These are phyloP conservation scores for Amphipyra berbera DNA, from an alignment of 2,888 invertebrate genomes.

Conservation along the genomic window DNA sequence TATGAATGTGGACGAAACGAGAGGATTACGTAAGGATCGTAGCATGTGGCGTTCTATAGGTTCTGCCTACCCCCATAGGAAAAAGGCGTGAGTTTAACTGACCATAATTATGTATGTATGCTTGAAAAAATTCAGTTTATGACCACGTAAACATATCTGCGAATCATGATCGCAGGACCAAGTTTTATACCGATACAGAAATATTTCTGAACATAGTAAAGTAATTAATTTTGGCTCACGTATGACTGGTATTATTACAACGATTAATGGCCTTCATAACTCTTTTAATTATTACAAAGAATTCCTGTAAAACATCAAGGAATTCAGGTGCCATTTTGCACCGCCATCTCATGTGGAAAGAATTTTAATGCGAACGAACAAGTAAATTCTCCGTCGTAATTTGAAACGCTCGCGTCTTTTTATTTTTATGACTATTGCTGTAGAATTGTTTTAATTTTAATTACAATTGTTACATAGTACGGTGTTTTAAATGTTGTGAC, in stretches of 20 bases:
- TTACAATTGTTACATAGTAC: constrained; percentile 20
- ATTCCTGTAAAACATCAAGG: constrained; percentile 49
- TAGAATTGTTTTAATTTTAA: constrained; percentile 30
- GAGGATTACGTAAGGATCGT: no score
- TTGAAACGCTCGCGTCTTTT: constrained; percentile 31
- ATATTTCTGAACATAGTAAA: constrained; percentile 45
- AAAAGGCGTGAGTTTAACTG: no score
- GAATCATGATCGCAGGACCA: constrained; percentile 10
- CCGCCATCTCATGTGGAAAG: constrained; percentile 46
- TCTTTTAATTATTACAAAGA: constrained; percentile 64
- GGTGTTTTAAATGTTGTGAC: constrained; percentile 2
- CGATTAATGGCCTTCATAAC: constrained; percentile 63
- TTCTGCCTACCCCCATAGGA: no score
- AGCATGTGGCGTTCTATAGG: no score
- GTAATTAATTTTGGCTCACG: constrained; percentile 53
- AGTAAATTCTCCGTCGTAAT: constrained; percentile 47
- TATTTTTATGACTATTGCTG: constrained; percentile 36
- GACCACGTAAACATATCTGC: no score
- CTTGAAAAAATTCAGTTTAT: no score
- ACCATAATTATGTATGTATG: no score
- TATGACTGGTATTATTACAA: constrained; percentile 55
- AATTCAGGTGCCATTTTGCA: constrained; percentile 42
- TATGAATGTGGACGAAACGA: no score
- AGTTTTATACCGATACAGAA: constrained; percentile 37
- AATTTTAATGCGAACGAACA: constrained; percentile 50